phyloP scores from a whole-genome alignment of 2,113 vertebrate genomes.

The Perca schrenkii region DNA sequence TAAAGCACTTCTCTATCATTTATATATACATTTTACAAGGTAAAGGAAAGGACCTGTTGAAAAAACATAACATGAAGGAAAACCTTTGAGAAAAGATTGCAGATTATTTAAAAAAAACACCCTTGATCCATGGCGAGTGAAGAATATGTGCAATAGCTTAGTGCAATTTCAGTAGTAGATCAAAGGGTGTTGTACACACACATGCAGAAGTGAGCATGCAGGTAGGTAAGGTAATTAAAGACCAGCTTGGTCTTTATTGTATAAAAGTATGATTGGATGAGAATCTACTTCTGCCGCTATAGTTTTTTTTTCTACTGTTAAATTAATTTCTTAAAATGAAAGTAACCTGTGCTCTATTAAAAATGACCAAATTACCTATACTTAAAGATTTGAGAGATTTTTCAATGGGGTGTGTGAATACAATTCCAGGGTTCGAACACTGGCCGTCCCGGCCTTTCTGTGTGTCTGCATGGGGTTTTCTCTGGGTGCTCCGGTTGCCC shows the following conservation, averaged over 20 bases:
- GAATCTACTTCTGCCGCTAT: not conserved
- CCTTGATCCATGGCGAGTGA: not conserved
- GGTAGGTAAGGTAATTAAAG: not conserved
- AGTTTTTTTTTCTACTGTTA: not conserved
- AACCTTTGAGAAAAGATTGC: slow-evolving; percentile 20
- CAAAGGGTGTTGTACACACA: slow-evolving; percentile 1
- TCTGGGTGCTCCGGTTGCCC: too few relatives aligned
- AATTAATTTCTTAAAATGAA: not conserved
- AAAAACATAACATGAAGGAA: slow-evolving; percentile 2
- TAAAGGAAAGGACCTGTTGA: slow-evolving; percentile 37
- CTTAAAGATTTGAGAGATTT: too few relatives aligned
- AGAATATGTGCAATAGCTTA: slow-evolving; percentile 10
- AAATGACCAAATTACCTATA: too few relatives aligned
- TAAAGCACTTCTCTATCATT: slow-evolving; percentile 47
- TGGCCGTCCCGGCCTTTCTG: too few relatives aligned
- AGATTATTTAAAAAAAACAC: slow-evolving; percentile 8
- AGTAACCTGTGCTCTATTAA: not conserved
- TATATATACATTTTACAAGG: slow-evolving; percentile 38
- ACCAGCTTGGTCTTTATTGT: not conserved
- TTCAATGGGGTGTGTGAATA: too few relatives aligned
- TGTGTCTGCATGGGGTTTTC: too few relatives aligned
- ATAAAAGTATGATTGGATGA: not conserved
- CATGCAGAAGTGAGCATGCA: not conserved
- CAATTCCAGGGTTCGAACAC: too few relatives aligned
- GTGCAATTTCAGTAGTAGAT: slow-evolving; percentile 11